Evolutionary conservation across 2,113 vertebrate species (phyloP).

Genomic region (Octodon degus): DNA sequence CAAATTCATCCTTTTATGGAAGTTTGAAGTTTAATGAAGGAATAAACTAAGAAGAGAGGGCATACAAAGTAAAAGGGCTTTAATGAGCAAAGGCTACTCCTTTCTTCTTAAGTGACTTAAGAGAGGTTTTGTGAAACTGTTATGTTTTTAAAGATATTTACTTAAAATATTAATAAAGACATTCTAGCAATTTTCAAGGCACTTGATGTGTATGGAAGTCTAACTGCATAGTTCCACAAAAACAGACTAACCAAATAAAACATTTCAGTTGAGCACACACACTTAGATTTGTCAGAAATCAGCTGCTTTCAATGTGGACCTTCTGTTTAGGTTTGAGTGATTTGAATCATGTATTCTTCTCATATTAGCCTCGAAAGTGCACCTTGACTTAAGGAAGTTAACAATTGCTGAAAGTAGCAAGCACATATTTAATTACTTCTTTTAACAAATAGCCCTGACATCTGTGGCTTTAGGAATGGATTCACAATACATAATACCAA

Average conservation of each 20-base stretch:
- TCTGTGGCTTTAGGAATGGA: not conserved
- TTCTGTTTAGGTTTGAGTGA: constrained; percentile 72
- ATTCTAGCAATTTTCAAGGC: constrained; percentile 16
- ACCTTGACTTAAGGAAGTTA: constrained; percentile 75
- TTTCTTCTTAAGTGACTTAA: not conserved
- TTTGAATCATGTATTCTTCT: constrained; percentile 78
- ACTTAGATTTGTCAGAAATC: not conserved
- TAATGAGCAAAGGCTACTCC: not conserved
- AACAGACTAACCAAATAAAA: not conserved
- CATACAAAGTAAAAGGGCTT: not conserved
- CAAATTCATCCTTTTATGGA: not conserved
- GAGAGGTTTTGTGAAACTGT: not conserved
- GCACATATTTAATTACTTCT: constrained; percentile 18
- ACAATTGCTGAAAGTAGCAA: constrained; percentile 41
- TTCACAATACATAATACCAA: not conserved
- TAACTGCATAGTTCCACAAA: constrained; percentile 14
- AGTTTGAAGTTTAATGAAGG: constrained; percentile 13
- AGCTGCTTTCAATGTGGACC: not conserved
- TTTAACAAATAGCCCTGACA: not conserved
- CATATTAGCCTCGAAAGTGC: constrained; percentile 55
- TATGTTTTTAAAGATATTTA: constrained; percentile 8
- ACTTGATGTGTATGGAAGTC: not conserved
- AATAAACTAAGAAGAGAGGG: not conserved
- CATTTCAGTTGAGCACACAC: not conserved
- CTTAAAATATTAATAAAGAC: not conserved